Evolutionary conservation across 2,797 vertebrate species (phyloP).

Genomic region (Coregonus suidteri): DNA sequence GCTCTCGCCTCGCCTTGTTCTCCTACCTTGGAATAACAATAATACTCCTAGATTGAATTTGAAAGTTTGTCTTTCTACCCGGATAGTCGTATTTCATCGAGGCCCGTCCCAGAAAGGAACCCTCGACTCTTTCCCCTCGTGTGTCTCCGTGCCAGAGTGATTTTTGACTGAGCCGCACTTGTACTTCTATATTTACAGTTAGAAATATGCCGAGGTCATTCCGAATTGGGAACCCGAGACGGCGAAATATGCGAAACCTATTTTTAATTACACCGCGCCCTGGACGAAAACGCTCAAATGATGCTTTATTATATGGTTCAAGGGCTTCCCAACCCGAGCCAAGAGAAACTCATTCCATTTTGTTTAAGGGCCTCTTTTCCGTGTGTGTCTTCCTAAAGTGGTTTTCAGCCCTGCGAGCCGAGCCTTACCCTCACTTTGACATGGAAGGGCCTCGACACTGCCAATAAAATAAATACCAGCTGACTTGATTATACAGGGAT

Average conservation of each 20-base stretch:
- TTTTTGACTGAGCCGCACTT: constrained; percentile 43
- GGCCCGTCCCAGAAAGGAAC: constrained; percentile 41
- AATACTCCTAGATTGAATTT: constrained; percentile 47
- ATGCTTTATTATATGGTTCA: constrained; percentile 71
- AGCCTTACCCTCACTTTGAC: constrained; percentile 69
- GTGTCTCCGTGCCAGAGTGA: background rate
- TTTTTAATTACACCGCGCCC: constrained; percentile 65
- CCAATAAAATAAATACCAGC: constrained; percentile 75
- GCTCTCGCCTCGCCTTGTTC: background rate
- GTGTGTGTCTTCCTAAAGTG: constrained; percentile 56
- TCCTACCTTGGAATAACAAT: constrained; percentile 48
- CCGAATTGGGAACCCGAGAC: constrained; percentile 56
- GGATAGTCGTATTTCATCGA: constrained; percentile 45
- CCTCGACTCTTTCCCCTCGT: constrained; percentile 10
- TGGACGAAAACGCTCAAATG: constrained; percentile 54
- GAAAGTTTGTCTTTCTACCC: constrained; percentile 46
- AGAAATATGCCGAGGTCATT: constrained; percentile 55
- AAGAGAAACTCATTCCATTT: constrained; percentile 66
- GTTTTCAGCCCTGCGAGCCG: constrained; percentile 58
- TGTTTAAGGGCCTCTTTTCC: constrained; percentile 59
- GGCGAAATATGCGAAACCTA: constrained; percentile 56
- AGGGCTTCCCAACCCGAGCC: constrained; percentile 45
- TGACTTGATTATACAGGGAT: constrained; percentile 73
- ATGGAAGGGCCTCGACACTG: constrained; percentile 61
- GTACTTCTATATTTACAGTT: constrained; percentile 63